These are phyloP conservation scores for Cacatua alba DNA, from an alignment of 2,113 vertebrate genomes.

Conservation along the genomic window DNA sequence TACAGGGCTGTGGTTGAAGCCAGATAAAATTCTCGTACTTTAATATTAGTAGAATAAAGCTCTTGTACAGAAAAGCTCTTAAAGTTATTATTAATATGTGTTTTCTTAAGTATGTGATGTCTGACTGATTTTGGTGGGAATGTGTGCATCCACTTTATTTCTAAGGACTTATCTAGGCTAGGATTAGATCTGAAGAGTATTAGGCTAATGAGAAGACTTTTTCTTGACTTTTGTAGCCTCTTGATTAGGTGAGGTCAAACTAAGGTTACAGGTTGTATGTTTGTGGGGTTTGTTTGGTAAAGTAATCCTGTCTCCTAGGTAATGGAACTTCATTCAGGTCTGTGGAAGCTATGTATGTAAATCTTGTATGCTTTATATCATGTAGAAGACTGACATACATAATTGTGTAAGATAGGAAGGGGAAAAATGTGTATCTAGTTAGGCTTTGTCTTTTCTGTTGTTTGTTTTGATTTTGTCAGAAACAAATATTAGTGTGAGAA, in stretches of 20 bases:
- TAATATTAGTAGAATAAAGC: background rate
- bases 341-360: background rate
- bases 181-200: background rate
- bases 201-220: background rate
- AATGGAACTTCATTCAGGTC: background rate
- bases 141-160: background rate
- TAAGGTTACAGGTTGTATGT: background rate
- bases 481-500: background rate
- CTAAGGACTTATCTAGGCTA: background rate
- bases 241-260: background rate
- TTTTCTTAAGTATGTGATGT: background rate
- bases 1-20: background rate
- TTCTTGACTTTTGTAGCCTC: background rate
- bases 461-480: background rate
- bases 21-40: background rate
- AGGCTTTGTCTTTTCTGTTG: background rate
- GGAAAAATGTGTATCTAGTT: background rate
- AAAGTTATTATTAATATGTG: background rate
- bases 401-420: background rate
- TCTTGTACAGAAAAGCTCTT: background rate
- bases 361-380: background rate
- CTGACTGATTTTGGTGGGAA: background rate
- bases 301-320: background rate
- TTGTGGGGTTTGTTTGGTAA: fast-evolving
- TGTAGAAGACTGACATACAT: background rate